Conservation (phyloP, 2,113 vertebrate species). For the Eupsittula cactorum region DNA sequence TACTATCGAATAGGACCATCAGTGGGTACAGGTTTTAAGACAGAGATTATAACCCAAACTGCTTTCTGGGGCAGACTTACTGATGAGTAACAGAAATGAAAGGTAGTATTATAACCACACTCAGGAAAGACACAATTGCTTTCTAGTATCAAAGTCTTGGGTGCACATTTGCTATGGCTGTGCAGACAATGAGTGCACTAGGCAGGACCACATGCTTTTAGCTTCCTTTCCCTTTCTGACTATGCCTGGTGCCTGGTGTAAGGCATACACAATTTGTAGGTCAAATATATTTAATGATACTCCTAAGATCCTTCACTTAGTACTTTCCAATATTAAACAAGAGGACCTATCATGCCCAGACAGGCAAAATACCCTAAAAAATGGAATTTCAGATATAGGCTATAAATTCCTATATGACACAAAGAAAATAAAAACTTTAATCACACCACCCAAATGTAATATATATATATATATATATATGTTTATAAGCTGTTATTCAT, state of each 20-base stretch:
- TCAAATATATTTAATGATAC: not conserved
- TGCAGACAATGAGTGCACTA: not conserved
- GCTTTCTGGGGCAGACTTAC: not conserved
- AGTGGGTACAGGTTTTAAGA: not conserved
- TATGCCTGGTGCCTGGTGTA: not conserved
- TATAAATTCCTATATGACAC: not conserved
- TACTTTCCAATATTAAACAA: not conserved
- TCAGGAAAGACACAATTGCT: not conserved
- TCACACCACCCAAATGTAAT: not conserved
- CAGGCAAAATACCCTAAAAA: not conserved
- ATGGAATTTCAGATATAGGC: not conserved
- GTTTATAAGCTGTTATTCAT: not conserved
- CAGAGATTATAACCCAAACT: not conserved
- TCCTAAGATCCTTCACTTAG: not conserved
- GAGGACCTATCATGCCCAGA: not conserved
- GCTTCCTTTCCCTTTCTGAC: not conserved
- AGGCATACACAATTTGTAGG: not conserved
- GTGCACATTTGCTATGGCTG: not conserved
- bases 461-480: not conserved
- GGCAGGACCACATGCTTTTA: not conserved
- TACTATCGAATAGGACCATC: not conserved
- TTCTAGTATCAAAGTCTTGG: not conserved
- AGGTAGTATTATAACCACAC: not conserved
- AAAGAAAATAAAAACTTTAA: not conserved
- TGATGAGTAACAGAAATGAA: not conserved